A percentile compares a stretch with the other conserved stretches of the same genome.
Conservation (phyloP, 2,888 invertebrate genomes). For the Anagyrus pseudococci region DNA sequence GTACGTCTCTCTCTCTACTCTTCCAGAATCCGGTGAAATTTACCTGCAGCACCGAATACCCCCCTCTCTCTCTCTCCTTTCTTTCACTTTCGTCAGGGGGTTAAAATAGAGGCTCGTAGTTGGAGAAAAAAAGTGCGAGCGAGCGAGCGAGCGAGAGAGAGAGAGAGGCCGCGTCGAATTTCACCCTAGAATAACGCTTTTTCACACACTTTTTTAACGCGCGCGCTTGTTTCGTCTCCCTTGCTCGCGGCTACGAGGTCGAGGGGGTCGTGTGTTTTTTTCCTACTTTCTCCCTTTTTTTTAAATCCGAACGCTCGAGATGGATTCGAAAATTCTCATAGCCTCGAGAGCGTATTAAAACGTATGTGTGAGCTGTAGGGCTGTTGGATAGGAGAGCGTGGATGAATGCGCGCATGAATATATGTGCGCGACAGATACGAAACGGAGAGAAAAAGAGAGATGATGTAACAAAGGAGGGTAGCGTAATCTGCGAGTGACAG, state of each 20-base stretch:
- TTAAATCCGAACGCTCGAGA: conserved; percentile 19
- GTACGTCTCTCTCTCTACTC: too few species aligned
- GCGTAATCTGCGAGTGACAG: conserved; percentile 39
- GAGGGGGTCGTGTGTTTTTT: conserved; percentile 25
- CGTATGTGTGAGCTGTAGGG: too few species aligned
- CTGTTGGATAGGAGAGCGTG: too few species aligned
- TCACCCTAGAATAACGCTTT: conserved; percentile 62
- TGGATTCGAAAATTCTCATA: conserved; percentile 30
- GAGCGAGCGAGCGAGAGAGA: conserved; percentile 20
- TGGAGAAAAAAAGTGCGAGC: too few species aligned
- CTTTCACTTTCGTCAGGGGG: conserved; percentile 31
- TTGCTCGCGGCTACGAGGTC: too few species aligned
- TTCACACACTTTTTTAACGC: conserved; percentile 59
- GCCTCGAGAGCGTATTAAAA: too few species aligned
- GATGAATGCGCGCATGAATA: neutral
- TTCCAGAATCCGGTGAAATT: conserved; percentile 59
- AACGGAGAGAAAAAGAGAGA: neutral
- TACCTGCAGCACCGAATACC: conserved; percentile 49
- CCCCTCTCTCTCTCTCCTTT: conserved; percentile 19
- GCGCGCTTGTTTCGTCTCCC: too few species aligned
- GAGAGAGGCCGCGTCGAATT: conserved; percentile 53
- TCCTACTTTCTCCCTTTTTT: conserved; percentile 8
- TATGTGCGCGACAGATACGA: conserved; percentile 22
- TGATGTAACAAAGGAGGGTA: conserved; percentile 33
- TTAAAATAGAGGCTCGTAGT: conserved; percentile 35